Evolutionary conservation across 2,888 invertebrate species (phyloP).

Genomic region (Morinoia aosen): DNA sequence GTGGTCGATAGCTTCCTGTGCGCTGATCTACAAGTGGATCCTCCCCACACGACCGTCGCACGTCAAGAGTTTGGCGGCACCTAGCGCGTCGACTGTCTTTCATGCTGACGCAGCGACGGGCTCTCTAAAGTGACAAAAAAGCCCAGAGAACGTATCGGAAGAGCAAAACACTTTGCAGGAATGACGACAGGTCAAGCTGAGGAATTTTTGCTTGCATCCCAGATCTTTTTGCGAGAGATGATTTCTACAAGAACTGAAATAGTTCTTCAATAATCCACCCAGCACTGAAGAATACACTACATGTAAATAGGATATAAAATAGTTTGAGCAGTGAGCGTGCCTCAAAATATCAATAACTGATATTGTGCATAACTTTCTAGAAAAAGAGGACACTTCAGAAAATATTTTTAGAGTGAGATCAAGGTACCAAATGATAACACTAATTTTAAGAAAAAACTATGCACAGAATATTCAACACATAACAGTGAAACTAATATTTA

Average conservation of each 20-base stretch:
- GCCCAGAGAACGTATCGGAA: not conserved
- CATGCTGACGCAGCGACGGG: not conserved
- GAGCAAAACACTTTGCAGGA: not conserved
- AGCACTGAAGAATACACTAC: not conserved
- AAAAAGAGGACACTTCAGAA: too few relatives aligned
- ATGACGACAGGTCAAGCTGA: not conserved
- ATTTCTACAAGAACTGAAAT: not conserved
- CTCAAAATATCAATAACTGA: not conserved
- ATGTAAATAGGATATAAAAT: not conserved
- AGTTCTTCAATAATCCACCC: not conserved
- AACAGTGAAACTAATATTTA: too few relatives aligned
- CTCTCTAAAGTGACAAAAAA: not conserved
- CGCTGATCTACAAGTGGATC: constrained; percentile 51
- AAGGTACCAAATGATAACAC: too few relatives aligned
- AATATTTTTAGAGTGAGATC: too few relatives aligned
- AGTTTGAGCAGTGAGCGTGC: not conserved
- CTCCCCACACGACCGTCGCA: constrained; percentile 18
- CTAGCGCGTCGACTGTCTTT: not conserved
- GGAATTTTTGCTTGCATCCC: not conserved
- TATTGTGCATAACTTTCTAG: too few relatives aligned
- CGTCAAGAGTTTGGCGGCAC: constrained; percentile 18
- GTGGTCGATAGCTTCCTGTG: constrained; percentile 53
- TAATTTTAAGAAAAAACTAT: too few relatives aligned
- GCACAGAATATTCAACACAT: too few relatives aligned
- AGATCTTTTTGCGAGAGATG: not conserved